Conservation (phyloP, 2,888 invertebrate genomes). For the Druceiella hillmani region DNA sequence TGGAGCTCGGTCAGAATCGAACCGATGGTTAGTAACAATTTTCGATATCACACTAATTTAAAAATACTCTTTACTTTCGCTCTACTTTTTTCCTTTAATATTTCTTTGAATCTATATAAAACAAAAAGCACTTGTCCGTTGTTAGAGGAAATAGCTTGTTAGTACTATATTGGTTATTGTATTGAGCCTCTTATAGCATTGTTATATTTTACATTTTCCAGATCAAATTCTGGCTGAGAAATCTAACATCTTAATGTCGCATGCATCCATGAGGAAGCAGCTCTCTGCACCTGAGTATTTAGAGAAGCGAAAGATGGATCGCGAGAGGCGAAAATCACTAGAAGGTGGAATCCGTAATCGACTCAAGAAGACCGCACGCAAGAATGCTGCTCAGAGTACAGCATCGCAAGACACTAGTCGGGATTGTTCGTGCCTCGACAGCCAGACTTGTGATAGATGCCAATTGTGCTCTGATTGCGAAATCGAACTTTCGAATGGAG, state of each 20-base stretch:
- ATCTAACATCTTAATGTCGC: conserved; percentile 47
- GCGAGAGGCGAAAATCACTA: conserved; percentile 59
- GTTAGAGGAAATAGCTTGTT: too few relatives aligned
- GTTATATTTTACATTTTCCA: conserved; percentile 34
- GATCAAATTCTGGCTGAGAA: conserved; percentile 60
- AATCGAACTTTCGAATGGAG: conserved; percentile 33
- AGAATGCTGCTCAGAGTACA: conserved; percentile 28
- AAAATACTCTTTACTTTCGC: too few relatives aligned
- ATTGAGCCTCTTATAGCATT: too few relatives aligned
- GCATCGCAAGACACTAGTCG: conserved; percentile 26
- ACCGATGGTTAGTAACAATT: conserved; percentile 59
- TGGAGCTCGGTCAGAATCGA: conserved; percentile 78
- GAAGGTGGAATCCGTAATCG: conserved; percentile 56
- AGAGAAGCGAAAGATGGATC: conserved; percentile 74
- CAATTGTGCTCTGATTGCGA: conserved; percentile 47
- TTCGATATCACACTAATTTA: too few relatives aligned
- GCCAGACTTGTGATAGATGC: conserved; percentile 44
- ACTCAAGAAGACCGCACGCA: conserved; percentile 53
- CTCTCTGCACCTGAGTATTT: conserved; percentile 86
- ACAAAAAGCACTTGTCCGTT: too few relatives aligned
- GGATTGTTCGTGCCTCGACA: conserved; percentile 38
- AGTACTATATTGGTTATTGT: too few relatives aligned
- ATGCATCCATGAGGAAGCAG: conserved; percentile 64
- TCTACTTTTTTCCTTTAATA: too few relatives aligned
- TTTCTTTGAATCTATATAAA: neutral